Conservation (phyloP, 2,888 invertebrate species). For the Orthonevra nobilis region DNA sequence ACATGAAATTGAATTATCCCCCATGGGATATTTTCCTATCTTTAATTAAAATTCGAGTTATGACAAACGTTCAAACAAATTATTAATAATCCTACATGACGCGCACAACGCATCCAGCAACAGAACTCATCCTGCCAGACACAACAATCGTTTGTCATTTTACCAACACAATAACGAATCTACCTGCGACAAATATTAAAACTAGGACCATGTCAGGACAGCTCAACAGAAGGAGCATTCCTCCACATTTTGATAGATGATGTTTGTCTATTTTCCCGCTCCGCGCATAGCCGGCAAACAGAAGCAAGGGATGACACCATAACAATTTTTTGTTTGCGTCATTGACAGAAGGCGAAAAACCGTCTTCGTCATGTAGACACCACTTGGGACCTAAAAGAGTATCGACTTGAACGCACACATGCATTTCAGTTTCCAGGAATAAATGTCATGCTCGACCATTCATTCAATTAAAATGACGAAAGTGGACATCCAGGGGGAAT, state of each 20-base stretch:
- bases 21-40: constrained; percentile 15
- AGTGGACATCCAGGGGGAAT: constrained; percentile 36
- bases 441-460: constrained; percentile 59
- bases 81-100: constrained; percentile 65
- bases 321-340: constrained; percentile 42
- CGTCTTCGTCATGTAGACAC: constrained; percentile 13
- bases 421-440: constrained; percentile 47
- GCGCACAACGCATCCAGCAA: constrained; percentile 12
- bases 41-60: constrained; percentile 63
- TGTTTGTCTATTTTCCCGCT: constrained; percentile 34
- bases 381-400: constrained; percentile 17
- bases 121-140: constrained; percentile 15
- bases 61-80: constrained; percentile 61
- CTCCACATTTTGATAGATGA: constrained; percentile 59
- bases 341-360: constrained; percentile 25
- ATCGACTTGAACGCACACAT: constrained; percentile 18
- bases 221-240: constrained; percentile 30
- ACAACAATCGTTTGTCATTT: constrained; percentile 2
- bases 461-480: constrained; percentile 58
- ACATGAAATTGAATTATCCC: constrained; percentile 15
- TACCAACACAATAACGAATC: constrained; percentile 4
- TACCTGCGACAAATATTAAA: constrained; percentile 50
- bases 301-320: constrained; percentile 31
- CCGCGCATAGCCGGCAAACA: constrained; percentile 23
- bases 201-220: constrained; percentile 27